Evolutionary conservation across 2,888 invertebrate species (phyloP).

Genomic region (Drymonia ruficornis): DNA sequence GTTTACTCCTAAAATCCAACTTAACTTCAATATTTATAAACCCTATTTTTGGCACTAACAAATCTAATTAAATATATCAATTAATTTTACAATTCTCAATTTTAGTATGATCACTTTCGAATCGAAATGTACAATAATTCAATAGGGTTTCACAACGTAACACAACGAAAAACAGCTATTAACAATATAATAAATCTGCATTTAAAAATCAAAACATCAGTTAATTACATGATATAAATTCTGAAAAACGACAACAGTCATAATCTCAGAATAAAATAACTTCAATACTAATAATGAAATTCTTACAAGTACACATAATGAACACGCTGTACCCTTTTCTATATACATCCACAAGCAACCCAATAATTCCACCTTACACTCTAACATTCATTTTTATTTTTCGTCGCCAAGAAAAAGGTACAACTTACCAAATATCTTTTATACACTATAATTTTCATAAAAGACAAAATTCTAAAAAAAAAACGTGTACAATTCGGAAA

Average conservation of each 20-base stretch:
- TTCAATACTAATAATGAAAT: constrained; percentile 27
- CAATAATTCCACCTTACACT: constrained; percentile 10
- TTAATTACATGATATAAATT: constrained; percentile 24
- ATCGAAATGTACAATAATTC: constrained; percentile 45
- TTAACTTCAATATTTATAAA: constrained; percentile 75
- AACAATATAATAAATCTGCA: constrained; percentile 19
- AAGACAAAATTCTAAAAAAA: constrained; percentile 43
- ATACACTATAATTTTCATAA: constrained; percentile 17
- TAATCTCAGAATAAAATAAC: constrained; percentile 32
- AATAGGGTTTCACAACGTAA: constrained; percentile 40
- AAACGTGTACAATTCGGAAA: constrained; percentile 56
- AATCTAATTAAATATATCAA: constrained; percentile 75
- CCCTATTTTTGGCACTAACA: constrained; percentile 82
- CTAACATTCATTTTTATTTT: not conserved
- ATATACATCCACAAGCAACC: constrained; percentile 12
- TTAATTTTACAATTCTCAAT: constrained; percentile 54
- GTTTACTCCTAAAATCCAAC: constrained; percentile 75
- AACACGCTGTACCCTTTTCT: constrained; percentile 25
- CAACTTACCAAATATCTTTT: constrained; percentile 16
- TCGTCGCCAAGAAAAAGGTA: constrained; percentile 19
- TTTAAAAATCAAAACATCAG: constrained; percentile 12
- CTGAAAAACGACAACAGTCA: constrained; percentile 30
- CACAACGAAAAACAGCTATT: constrained; percentile 16
- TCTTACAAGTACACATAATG: constrained; percentile 24
- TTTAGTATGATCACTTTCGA: constrained; percentile 48